Percentiles rank a stretch among this genome's conserved stretches.
Conservation (phyloP, 1,140 invertebrate species). For the Philaenus spumarius region DNA sequence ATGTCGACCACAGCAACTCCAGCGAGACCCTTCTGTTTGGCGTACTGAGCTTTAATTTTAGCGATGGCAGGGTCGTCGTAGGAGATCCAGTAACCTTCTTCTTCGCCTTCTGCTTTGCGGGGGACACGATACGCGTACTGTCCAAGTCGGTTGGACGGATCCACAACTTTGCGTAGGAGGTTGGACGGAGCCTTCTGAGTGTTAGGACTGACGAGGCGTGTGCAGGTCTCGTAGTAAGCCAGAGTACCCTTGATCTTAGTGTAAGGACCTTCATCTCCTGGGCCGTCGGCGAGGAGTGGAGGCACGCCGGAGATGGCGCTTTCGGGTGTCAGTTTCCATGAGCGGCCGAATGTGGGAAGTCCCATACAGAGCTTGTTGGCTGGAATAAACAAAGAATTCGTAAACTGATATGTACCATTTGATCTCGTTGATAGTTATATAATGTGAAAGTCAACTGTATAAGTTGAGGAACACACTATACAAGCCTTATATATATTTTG, state of each 20-base stretch:
- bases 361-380: constrained; percentile 73
- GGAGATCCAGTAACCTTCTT: constrained; percentile 76
- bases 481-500: too few relatives aligned
- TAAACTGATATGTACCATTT: too few relatives aligned
- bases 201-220: constrained; percentile 57
- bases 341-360: constrained; percentile 72
- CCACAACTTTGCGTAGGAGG: constrained; percentile 60
- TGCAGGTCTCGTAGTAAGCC: constrained; percentile 76
- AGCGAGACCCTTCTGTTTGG: constrained; percentile 64
- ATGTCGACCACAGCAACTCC: constrained; percentile 76
- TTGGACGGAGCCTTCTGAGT: constrained; percentile 46
- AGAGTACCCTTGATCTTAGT: constrained; percentile 54
- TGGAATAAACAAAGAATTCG: too few relatives aligned
- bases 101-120: constrained; percentile 48
- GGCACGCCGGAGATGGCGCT: constrained; percentile 69
- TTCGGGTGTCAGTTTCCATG: constrained; percentile 65
- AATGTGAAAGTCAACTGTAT: too few relatives aligned
- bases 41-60: constrained; percentile 70
- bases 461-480: too few relatives aligned
- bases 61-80: constrained; percentile 85
- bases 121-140: constrained; percentile 66
- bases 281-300: constrained; percentile 52
- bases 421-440: too few relatives aligned
- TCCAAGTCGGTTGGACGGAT: constrained; percentile 68
- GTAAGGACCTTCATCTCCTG: constrained; percentile 58